phyloP scores from a whole-genome alignment of 2,888 invertebrate species.

The Operophtera brumata region DNA sequence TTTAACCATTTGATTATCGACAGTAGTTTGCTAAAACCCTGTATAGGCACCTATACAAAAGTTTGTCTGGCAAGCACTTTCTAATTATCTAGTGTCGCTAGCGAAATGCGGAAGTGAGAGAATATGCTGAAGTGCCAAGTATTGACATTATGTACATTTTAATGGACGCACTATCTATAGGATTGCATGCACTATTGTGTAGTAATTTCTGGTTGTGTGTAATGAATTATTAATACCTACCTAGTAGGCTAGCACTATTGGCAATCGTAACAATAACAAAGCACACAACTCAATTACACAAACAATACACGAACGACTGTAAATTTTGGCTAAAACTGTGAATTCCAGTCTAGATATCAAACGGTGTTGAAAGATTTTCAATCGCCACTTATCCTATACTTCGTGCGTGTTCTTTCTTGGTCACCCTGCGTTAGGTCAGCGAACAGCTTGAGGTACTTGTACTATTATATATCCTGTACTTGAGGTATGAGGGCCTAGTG shows the following conservation, averaged over 20 bases:
- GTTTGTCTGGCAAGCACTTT: constrained; percentile 3
- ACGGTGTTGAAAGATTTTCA: not conserved
- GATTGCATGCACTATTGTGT: not conserved
- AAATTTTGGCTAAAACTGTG: not conserved
- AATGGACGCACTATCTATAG: not conserved
- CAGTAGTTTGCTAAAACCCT: too few relatives aligned
- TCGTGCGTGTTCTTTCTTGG: too few relatives aligned
- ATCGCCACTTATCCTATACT: too few relatives aligned
- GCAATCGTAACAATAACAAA: constrained; percentile 4
- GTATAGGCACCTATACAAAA: too few relatives aligned
- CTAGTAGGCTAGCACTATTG: not conserved
- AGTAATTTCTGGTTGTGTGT: not conserved
- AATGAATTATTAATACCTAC: constrained; percentile 13
- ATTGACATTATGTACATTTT: constrained; percentile 3
- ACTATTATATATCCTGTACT: too few relatives aligned
- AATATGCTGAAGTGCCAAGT: constrained; percentile 1
- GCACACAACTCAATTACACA: constrained; percentile 15
- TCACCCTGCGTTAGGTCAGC: too few relatives aligned
- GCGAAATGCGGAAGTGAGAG: constrained; percentile 10
- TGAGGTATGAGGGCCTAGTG: too few relatives aligned
- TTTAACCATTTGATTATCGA: too few relatives aligned
- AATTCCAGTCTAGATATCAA: not conserved
- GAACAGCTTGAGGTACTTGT: too few relatives aligned
- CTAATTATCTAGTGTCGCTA: constrained; percentile 2
- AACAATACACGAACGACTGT: constrained; percentile 30